Evolutionary conservation across 1,140 invertebrate genomes (phyloP), one percentile per base, ranked within the genome.

Genomic region (Leptopilina clavipes): DNA sequence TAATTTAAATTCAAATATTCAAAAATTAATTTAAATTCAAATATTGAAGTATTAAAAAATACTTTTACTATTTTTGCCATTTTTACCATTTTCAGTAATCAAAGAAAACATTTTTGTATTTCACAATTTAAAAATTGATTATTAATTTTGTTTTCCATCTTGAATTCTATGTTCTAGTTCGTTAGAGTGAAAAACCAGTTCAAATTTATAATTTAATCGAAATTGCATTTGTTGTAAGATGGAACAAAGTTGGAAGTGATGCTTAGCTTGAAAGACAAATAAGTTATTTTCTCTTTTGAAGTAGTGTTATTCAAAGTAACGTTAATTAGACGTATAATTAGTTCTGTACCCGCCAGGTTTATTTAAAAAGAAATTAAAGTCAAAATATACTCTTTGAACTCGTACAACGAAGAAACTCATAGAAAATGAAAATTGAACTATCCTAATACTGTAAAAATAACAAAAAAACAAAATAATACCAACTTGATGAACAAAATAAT

Each of bases 251-350:
- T 12, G 5, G 25, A 5, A 5, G 25, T 48, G n/a, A 6, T 44
- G 7, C 1, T 40, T 9, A 40, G 17, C 45, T 48, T 48, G 1
- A 11, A 48, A 7, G 14, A 17, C 48, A 52, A 52, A 52, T 52
- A 52, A 52, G 48, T 52, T 52, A 52, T 52, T 52, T 52, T 52
- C 48, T 17, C 48, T 52, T 52, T 52, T n/a, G 48, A n/a, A 52
- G 48, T 17, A 52, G n/a, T 52, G 44, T 48, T 52, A 17, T 52
- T 52, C 14, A 52, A 52, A 52, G 44, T 52, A 52, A 52, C 48
- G n/a, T 52, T 52, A 52, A 52, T 52, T 52, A 52, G 48, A 52
- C 17, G 48, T 52, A 17, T 52, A 52, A 52, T 52, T 52, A 52
- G 17, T 52, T 52, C n/a, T 17, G 48, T 17, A 6, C n/a, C 3